These are phyloP conservation scores for Holacanthella duospinosa DNA, from an alignment of 2,888 invertebrate genomes.

Conservation along the genomic window DNA sequence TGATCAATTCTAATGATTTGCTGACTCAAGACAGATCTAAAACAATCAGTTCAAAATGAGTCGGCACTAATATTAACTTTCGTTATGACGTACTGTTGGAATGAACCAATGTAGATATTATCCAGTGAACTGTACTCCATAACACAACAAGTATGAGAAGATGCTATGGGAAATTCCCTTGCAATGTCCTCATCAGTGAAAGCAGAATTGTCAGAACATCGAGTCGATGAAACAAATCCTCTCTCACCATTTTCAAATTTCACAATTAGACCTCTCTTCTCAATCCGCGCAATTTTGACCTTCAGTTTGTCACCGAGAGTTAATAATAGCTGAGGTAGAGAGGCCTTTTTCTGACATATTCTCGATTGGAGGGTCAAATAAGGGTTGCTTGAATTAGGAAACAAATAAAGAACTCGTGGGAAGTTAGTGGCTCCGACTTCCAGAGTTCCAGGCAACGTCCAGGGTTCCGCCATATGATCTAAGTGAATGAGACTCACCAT, in stretches of 20 bases:
- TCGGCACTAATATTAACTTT: too few species aligned
- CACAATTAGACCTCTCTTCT: constrained; percentile 22
- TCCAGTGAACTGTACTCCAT: constrained; percentile 23
- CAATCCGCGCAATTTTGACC: constrained; percentile 14
- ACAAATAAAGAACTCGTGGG: constrained; percentile 22
- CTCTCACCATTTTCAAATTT: constrained; percentile 17
- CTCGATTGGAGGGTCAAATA: constrained; percentile 21
- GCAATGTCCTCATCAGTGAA: constrained; percentile 16
- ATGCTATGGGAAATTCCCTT: constrained; percentile 17
- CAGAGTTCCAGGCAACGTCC: constrained; percentile 36
- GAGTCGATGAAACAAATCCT: constrained; percentile 19
- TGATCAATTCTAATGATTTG: constrained; percentile 14
- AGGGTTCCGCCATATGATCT: constrained; percentile 37
- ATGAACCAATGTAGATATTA: constrained; percentile 17
- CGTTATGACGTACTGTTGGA: constrained; percentile 26
- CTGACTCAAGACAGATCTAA: constrained; percentile 18
- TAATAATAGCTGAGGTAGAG: not conserved
- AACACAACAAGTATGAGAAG: constrained; percentile 19
- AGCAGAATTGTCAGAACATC: constrained; percentile 19
- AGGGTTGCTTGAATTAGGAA: constrained; percentile 22
- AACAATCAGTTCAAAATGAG: not conserved
- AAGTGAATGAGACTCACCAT: constrained; percentile 43
- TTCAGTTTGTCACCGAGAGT: constrained; percentile 12
- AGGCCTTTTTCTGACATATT: constrained; percentile 10
- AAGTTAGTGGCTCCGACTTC: constrained; percentile 15